These are phyloP conservation scores for Stichopus horrens DNA, from an alignment of 53 echinoderm and acorn worm genomes.

Conservation along the genomic window DNA sequence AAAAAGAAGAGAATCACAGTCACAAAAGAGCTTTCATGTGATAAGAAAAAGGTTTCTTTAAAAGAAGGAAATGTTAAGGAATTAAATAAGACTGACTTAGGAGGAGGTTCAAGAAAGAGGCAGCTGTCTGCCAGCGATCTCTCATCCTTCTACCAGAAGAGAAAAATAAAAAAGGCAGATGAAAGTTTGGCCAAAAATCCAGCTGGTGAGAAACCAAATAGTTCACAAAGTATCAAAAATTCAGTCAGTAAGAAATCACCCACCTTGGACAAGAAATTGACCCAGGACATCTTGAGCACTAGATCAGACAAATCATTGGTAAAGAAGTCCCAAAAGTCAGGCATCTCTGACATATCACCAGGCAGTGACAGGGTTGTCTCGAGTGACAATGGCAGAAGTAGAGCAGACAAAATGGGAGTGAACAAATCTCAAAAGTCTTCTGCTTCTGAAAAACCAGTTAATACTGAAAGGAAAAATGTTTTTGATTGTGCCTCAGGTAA, in stretches of 20 bases:
- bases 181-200: neutral
- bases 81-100: neutral
- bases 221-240: neutral
- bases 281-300: neutral
- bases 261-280: neutral
- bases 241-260: neutral
- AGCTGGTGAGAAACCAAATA: neutral
- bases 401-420: neutral
- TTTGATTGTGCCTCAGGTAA: neutral
- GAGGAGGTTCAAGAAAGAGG: neutral
- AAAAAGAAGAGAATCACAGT: neutral
- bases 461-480: neutral
- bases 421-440: neutral
- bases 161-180: neutral
- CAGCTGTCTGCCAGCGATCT: constrained; percentile 20
- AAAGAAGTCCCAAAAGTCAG: neutral
- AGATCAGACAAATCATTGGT: neutral
- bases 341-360: neutral
- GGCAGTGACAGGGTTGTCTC: neutral
- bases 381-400: neutral
- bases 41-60: neutral
- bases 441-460: neutral
- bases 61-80: neutral
- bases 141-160: constrained; percentile 32
- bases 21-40: neutral